phyloP scores from a whole-genome alignment of 2,113 vertebrate genomes.

The Dicerorhinus sumatrensis region DNA sequence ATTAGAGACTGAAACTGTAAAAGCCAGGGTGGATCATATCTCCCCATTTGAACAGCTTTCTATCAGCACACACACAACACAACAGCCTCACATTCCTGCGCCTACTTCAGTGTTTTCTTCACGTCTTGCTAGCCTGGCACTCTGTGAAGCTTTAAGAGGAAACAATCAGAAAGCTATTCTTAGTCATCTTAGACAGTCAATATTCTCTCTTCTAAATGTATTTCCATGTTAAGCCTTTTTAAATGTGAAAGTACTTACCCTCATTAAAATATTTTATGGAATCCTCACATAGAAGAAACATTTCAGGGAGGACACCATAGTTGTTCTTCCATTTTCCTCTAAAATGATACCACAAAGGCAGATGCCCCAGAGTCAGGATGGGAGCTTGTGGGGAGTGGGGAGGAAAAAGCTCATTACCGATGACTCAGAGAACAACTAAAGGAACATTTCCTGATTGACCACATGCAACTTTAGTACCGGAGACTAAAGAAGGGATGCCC shows the following conservation, averaged over 20 bases:
- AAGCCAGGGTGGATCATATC: background rate
- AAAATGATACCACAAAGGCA: background rate
- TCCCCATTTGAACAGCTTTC: no score
- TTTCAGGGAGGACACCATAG: background rate
- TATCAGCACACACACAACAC: background rate
- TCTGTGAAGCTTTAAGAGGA: background rate
- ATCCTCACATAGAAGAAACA: background rate
- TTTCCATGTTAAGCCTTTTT: background rate
- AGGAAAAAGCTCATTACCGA: background rate
- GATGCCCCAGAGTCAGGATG: background rate
- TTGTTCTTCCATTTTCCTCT: background rate
- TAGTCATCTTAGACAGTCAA: background rate
- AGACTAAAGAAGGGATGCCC: background rate
- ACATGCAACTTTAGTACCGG: background rate
- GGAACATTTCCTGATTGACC: background rate
- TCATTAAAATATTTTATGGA: background rate
- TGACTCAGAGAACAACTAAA: background rate
- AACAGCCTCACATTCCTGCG: background rate
- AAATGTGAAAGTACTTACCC: background rate
- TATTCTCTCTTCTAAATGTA: background rate
- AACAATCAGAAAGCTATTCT: background rate
- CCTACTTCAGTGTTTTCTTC: background rate
- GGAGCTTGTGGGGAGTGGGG: background rate
- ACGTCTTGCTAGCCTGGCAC: background rate
- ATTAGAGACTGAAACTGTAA: background rate